Base-by-base conservation (phyloP, 1,140 invertebrate species). In the Carposina sasakii region DNA sequence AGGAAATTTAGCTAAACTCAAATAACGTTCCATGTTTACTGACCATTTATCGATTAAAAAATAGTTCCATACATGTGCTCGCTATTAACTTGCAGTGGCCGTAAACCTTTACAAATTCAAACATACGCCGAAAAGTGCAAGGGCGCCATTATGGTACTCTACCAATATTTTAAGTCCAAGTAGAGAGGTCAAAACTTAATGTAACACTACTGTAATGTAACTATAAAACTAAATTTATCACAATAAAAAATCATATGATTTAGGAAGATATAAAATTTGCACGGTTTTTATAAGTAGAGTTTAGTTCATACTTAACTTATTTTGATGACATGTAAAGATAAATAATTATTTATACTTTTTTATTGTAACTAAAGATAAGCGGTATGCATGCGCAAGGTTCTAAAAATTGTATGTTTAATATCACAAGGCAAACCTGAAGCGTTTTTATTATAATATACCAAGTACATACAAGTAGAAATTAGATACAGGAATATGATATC, bases 51-150 rank as follows among this genome's bases (percentile, higher is more conserved):
- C n/a, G n/a, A n/a, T n/a, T n/a, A n/a, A n/a, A n/a, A n/a, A n/a
- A n/a, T n/a, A n/a, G n/a, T n/a, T n/a, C n/a, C n/a, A n/a, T n/a
- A n/a, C n/a, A n/a, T n/a, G n/a, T n/a, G n/a, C n/a, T n/a, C n/a
- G n/a, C n/a, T n/a, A n/a, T n/a, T n/a, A n/a, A n/a, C n/a, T n/a
- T n/a, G n/a, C n/a, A n/a, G n/a, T n/a, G n/a, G n/a, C n/a, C n/a
- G n/a, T n/a, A n/a, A n/a, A n/a, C n/a, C n/a, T n/a, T n/a, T n/a
- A n/a, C n/a, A n/a, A n/a, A n/a, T n/a, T n/a, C 41, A 55, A 56
- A 64, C 51, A 30, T 54, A 57, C 57, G 51, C 54, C 39, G 45
- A 48, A 74, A 74, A 72, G 69, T 63, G 67, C 72, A 74, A 78
- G 72, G 69, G 57, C 66, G 58, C 65, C 41, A 48, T 67, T 70